Evolutionary conservation across 2,888 invertebrate genomes (phyloP).

Genomic region (Nomada ferruginata): DNA sequence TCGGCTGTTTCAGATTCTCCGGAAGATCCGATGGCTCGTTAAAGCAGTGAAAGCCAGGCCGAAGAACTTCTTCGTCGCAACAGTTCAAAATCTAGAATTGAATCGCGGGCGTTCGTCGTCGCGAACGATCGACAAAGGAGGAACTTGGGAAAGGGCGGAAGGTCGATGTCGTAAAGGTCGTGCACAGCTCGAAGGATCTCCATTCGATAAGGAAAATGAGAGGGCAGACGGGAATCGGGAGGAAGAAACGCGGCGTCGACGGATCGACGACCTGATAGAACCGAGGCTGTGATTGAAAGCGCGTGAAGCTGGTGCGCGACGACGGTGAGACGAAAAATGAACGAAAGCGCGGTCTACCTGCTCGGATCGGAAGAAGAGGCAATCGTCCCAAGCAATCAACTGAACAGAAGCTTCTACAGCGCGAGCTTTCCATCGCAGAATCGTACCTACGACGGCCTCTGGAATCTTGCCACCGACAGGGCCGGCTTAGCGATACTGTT

Average conservation of each 20-base stretch:
- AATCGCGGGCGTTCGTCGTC: neutral
- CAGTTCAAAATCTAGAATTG: neutral
- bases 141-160: neutral
- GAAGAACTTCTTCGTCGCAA: neutral
- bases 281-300: neutral
- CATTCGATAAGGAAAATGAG: constrained; percentile 63
- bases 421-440: constrained; percentile 70
- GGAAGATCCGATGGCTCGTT: neutral
- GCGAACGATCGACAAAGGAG: neutral
- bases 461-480: constrained; percentile 88
- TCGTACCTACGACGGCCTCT: constrained; percentile 74
- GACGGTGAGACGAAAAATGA: constrained; percentile 73
- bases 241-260: constrained; percentile 64
- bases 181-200: neutral
- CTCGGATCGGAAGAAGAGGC: constrained; percentile 78
- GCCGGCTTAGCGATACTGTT: constrained; percentile 92
- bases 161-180: neutral
- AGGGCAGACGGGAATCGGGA: constrained; percentile 63
- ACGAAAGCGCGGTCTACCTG: constrained; percentile 80
- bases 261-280: constrained; percentile 64
- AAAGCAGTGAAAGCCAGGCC: neutral
- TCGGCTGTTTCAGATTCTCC: constrained; percentile 28
- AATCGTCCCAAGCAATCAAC: constrained; percentile 66
- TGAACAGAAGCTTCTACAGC: constrained; percentile 76
- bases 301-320: constrained; percentile 42